phyloP scores from a whole-genome alignment of 2,113 vertebrate species.

The Otolemur garnettii region DNA sequence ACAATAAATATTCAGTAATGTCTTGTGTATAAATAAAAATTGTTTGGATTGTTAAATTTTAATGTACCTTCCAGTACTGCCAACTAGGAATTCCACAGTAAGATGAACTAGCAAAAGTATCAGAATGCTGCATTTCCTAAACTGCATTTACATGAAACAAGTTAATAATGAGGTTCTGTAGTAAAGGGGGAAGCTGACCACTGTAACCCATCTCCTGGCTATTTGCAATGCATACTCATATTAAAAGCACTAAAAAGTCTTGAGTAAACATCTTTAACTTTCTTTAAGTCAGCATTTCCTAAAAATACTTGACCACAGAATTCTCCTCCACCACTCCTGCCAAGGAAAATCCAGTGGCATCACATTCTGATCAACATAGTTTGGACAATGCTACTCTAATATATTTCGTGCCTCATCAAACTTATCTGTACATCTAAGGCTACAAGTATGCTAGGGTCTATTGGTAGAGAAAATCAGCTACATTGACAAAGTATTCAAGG shows the following conservation, averaged over 20 bases:
- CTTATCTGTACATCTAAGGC: neutral
- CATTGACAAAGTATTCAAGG: constrained; percentile 19
- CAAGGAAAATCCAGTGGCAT: neutral
- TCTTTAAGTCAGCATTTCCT: constrained; percentile 2
- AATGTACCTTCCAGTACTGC: neutral
- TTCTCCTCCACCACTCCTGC: neutral
- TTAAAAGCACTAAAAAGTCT: constrained; percentile 1
- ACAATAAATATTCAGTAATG: neutral
- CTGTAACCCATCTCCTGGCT: neutral
- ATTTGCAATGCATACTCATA: neutral
- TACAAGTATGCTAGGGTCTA: neutral
- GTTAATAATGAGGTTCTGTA: constrained; percentile 46
- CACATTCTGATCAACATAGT: neutral
- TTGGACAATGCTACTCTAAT: neutral
- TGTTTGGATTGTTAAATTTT: neutral
- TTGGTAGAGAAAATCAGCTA: neutral
- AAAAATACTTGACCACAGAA: neutral
- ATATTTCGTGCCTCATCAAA: neutral
- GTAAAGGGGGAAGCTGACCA: neutral
- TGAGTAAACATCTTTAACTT: neutral
- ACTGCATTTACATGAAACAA: neutral
- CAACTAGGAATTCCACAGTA: constrained; percentile 18
- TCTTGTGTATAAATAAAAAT: neutral
- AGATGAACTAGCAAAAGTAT: neutral
- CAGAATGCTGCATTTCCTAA: neutral